Evolutionary conservation across 2,797 vertebrate genomes (phyloP), one percentile per base, ranked within the genome.

Genomic region (Acridotheres tristis): DNA sequence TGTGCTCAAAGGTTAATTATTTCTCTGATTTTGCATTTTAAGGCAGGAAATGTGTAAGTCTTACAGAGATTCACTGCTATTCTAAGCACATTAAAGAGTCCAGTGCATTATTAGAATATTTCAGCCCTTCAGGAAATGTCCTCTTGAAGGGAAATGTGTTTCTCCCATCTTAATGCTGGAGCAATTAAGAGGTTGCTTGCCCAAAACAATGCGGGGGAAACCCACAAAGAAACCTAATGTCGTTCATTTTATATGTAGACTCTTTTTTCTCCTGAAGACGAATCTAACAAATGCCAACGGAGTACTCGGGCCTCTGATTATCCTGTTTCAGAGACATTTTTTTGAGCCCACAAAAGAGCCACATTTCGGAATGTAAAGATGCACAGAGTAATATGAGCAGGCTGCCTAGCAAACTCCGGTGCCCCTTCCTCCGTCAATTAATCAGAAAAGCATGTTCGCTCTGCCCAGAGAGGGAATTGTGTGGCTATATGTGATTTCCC

Each of bases 61-160:
- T 72, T 88, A 65, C 87, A 78, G 48, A 93, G 50, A 58, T 86
- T 90, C 45, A 16, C 63, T 82, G 78, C 62, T 94, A 83, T 74
- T 90, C 78, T 69, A 69, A 63, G 72, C 59, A 59, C 69, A 73
- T 89, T 73, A 71, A 92, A 80, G 75, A 90, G 77, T 73, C 54
- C 71, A 19, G 69, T 1, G 14, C 57, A 25, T 88, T 96, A 94
- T 90, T 88, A 85, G 83, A 90, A 87, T 94, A 80, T 88, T 96
- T 81, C 93, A 89, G 61, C 73, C 88, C n/a, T 85, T 86, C 96
- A 92, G 97, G 93, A 97, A 96, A 95, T 89, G 94, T 96, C 85
- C 90, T 75, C 83, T 93, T 94, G 68, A 57, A 91, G 81, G 83
- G 78, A 89, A 95, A 92, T 88, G 84, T 80, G 88, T 82, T 95